These are phyloP conservation scores for Maccullochella peelii DNA, from an alignment of 2,113 vertebrate species.

Conservation along the genomic window DNA sequence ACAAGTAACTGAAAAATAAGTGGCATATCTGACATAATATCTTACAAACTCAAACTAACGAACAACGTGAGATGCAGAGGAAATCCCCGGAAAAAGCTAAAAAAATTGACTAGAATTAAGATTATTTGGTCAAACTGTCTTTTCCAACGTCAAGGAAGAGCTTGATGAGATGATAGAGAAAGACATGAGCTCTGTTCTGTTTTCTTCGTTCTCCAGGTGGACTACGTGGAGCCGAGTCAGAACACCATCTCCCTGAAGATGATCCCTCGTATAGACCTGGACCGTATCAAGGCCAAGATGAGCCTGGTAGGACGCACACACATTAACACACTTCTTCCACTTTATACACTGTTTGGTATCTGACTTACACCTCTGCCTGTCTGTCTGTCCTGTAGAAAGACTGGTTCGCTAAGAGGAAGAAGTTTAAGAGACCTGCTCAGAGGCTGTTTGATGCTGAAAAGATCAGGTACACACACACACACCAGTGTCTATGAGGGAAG, in stretches of 20 bases:
- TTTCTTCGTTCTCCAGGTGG: conserved; percentile 83
- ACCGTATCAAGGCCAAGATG: conserved; percentile 96
- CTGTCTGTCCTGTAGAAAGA: conserved; percentile 87
- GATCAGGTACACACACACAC: conserved; percentile 86
- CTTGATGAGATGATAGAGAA: background rate
- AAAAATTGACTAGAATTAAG: background rate
- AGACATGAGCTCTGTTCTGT: background rate
- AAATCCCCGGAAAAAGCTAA: no score
- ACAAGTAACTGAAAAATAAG: no score
- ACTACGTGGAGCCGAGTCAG: conserved; percentile 96
- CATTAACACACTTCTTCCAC: accelerated
- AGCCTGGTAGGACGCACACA: conserved; percentile 86
- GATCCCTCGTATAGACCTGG: conserved; percentile 95
- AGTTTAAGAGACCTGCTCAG: conserved; percentile 94
- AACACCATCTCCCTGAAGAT: conserved; percentile 98
- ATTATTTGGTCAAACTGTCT: background rate
- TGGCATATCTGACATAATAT: no score
- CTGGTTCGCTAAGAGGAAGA: conserved; percentile 95
- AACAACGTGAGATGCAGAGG: no score
- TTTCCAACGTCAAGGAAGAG: background rate
- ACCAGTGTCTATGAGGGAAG: no score
- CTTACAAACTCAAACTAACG: no score
- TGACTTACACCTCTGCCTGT: background rate
- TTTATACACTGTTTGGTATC: background rate
- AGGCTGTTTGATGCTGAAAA: conserved; percentile 95